Evolutionary conservation across 2,888 invertebrate genomes (phyloP).

Genomic region (Oscheius sp.): DNA sequence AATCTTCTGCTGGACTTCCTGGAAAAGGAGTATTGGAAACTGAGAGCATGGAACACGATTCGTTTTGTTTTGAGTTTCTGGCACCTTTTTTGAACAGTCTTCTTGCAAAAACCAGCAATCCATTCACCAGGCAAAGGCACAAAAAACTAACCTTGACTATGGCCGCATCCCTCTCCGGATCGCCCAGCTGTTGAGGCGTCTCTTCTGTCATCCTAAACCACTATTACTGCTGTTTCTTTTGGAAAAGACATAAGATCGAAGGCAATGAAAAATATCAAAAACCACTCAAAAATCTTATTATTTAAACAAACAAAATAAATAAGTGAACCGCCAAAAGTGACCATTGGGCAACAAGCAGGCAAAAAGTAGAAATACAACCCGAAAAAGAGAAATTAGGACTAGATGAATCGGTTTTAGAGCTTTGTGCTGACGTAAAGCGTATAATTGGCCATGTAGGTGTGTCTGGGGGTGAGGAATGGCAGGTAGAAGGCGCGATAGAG

Average conservation of each 20-base stretch:
- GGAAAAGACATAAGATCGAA: background rate
- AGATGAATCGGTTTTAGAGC: background rate
- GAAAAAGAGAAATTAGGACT: background rate
- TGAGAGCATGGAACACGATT: background rate
- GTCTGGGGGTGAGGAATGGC: constrained; percentile 73
- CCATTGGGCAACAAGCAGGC: background rate
- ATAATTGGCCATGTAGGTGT: constrained; percentile 46
- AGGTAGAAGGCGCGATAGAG: constrained; percentile 76
- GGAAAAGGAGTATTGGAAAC: background rate
- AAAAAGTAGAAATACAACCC: constrained; percentile 2
- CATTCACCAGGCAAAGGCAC: too few relatives aligned
- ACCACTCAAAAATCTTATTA: background rate
- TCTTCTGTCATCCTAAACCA: constrained; percentile 8
- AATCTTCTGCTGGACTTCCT: constrained; percentile 43
- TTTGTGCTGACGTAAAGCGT: constrained; percentile 41
- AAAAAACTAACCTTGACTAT: constrained; percentile 23
- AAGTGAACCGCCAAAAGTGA: background rate
- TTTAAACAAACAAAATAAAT: background rate
- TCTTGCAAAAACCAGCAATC: too few relatives aligned
- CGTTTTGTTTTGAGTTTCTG: too few relatives aligned
- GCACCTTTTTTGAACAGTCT: too few relatives aligned
- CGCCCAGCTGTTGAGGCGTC: background rate
- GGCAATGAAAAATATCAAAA: constrained; percentile 4
- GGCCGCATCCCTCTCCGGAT: constrained; percentile 4
- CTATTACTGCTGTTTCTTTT: too few relatives aligned